Conservation (phyloP, 2,888 invertebrate genomes). For the Oscheius sp. region DNA sequence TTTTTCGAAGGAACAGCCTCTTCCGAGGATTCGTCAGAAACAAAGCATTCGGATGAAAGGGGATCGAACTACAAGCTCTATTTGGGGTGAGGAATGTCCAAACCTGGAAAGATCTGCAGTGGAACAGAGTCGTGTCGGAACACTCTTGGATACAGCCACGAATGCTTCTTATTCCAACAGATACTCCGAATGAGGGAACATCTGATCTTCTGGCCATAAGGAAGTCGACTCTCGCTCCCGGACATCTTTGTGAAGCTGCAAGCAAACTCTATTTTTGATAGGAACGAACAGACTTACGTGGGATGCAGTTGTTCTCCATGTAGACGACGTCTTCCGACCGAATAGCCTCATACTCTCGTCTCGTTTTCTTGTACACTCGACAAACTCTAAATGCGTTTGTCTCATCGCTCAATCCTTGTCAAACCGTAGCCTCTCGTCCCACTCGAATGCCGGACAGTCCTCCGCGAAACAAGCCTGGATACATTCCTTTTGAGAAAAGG, state of each 20-base stretch:
- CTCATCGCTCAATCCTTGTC: background rate
- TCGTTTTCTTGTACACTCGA: slow-evolving; percentile 23
- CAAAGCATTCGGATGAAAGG: slow-evolving; percentile 63
- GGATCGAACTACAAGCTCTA: slow-evolving; percentile 54
- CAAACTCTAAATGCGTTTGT: slow-evolving; percentile 5
- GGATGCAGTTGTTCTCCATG: slow-evolving; percentile 77
- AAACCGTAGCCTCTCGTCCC: slow-evolving; percentile 45
- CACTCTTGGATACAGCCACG: slow-evolving; percentile 67
- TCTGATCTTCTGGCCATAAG: slow-evolving; percentile 60
- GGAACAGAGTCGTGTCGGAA: slow-evolving; percentile 59
- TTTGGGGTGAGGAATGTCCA: background rate
- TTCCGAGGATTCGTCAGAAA: slow-evolving; percentile 64
- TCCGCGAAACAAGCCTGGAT: slow-evolving; percentile 50
- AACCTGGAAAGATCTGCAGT: slow-evolving; percentile 62
- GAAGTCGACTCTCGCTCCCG: slow-evolving; percentile 61
- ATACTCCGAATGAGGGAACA: slow-evolving; percentile 56
- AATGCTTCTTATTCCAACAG: slow-evolving; percentile 53
- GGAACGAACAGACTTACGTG: slow-evolving; percentile 71
- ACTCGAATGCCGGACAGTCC: slow-evolving; percentile 51
- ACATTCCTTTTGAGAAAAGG: slow-evolving; percentile 40
- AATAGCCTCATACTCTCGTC: slow-evolving; percentile 30
- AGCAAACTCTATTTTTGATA: background rate
- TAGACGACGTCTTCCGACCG: slow-evolving; percentile 74
- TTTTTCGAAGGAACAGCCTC: slow-evolving; percentile 57
- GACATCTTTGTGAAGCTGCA: slow-evolving; percentile 37